These are phyloP conservation scores for Plebejus melissa DNA, from an alignment of 2,888 invertebrate species.

Conservation along the genomic window DNA sequence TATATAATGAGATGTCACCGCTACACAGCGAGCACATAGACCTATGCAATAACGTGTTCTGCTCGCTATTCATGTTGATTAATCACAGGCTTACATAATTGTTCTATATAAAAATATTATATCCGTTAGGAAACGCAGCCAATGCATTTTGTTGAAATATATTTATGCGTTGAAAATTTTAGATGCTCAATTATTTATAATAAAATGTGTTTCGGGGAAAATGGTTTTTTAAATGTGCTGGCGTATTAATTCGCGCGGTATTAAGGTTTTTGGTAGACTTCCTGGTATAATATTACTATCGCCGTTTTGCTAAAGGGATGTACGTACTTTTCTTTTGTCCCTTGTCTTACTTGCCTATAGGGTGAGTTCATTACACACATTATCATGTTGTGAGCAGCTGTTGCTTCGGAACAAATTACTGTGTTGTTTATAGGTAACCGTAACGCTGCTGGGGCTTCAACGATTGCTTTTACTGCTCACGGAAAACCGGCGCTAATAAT, in stretches of 20 bases:
- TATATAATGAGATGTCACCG: conserved; percentile 75
- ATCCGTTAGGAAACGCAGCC: conserved; percentile 39
- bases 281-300: background rate
- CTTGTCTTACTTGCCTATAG: background rate
- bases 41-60: conserved; percentile 63
- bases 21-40: conserved; percentile 65
- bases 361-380: background rate
- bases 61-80: conserved; percentile 66
- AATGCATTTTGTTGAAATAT: conserved; percentile 38
- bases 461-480: no score
- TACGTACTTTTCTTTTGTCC: background rate
- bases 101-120: conserved; percentile 42
- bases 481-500: no score
- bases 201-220: conserved; percentile 14
- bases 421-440: no score
- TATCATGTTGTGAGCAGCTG: background rate
- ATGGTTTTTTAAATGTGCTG: background rate
- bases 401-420: background rate
- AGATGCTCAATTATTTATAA: conserved; percentile 27
- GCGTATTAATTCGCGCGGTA: background rate
- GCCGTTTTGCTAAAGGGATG: background rate
- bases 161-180: conserved; percentile 31
- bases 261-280: background rate
- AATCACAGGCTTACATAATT: conserved; percentile 62
- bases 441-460: no score